These are phyloP conservation scores for Melipona quadrifasciata DNA, from an alignment of 1,140 invertebrate species.

Conservation along the genomic window DNA sequence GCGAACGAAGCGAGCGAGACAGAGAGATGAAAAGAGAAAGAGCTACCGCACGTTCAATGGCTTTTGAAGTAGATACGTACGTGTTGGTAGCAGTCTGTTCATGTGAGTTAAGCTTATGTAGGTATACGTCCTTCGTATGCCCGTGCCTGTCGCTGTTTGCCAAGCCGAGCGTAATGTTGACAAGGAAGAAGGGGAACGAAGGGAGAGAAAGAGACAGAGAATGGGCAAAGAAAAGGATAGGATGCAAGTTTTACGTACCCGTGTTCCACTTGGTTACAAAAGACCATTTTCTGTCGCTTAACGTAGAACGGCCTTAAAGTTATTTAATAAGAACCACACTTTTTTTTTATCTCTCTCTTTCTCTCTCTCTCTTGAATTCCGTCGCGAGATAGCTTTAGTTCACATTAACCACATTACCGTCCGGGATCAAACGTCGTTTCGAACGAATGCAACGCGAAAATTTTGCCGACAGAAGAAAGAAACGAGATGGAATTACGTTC, in stretches of 20 bases:
- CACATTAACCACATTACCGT: not conserved
- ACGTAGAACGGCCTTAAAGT: slow-evolving; percentile 11
- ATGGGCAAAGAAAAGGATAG: slow-evolving; percentile 21
- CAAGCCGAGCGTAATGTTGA: slow-evolving; percentile 65
- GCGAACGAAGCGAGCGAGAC: not conserved
- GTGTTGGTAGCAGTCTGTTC: slow-evolving; percentile 3
- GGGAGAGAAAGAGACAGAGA: slow-evolving; percentile 12
- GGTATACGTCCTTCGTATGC: slow-evolving; percentile 61
- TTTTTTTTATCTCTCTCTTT: not conserved
- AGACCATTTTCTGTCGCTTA: slow-evolving; percentile 47
- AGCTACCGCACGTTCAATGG: slow-evolving; percentile 45
- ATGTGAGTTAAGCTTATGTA: slow-evolving; percentile 12
- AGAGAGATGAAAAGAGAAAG: not conserved
- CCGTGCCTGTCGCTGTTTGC: slow-evolving; percentile 68
- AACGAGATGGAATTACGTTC: not conserved
- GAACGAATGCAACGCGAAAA: not conserved
- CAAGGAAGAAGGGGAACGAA: slow-evolving; percentile 35
- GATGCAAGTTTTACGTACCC: slow-evolving; percentile 36
- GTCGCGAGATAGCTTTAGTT: not conserved
- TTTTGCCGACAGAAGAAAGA: not conserved
- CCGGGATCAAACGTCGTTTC: not conserved
- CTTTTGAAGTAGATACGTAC: slow-evolving; percentile 27
- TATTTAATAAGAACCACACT: slow-evolving; percentile 22
- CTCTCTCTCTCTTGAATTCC: not conserved
- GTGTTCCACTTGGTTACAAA: slow-evolving; percentile 47